Percentiles rank a stretch among this genome's conserved stretches.
These are phyloP conservation scores for Lutjanus erythropterus DNA, from an alignment of 2,113 vertebrate species.

Conservation along the genomic window DNA sequence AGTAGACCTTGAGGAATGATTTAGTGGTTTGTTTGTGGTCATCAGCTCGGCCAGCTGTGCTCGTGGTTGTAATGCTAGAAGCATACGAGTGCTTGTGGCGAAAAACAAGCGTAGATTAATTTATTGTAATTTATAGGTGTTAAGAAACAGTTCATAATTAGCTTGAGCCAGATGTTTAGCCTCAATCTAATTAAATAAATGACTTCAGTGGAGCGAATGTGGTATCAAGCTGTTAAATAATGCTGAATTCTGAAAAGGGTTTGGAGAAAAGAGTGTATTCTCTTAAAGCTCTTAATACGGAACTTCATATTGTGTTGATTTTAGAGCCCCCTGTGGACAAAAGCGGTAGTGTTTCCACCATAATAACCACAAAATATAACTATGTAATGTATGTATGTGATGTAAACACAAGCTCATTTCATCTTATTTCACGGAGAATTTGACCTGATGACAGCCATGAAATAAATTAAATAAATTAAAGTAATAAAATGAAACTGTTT, in stretches of 20 bases:
- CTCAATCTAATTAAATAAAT: conserved; percentile 17
- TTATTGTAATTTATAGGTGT: background rate
- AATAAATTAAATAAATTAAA: too few relatives aligned
- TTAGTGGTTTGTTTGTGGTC: conserved; percentile 21
- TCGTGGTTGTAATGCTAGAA: background rate
- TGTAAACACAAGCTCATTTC: too few relatives aligned
- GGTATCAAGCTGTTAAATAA: conserved; percentile 3
- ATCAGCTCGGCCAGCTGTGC: background rate
- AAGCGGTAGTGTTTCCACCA: too few relatives aligned
- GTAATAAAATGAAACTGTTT: too few relatives aligned
- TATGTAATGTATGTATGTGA: too few relatives aligned
- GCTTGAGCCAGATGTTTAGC: conserved; percentile 14
- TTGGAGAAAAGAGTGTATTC: too few relatives aligned
- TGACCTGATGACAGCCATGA: too few relatives aligned
- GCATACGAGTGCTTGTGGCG: background rate
- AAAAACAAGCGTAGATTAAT: background rate
- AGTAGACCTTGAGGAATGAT: conserved; percentile 10
- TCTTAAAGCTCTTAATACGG: too few relatives aligned
- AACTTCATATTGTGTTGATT: too few relatives aligned
- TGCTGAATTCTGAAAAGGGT: background rate
- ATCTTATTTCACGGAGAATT: too few relatives aligned
- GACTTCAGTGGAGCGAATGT: background rate
- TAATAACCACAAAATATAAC: too few relatives aligned
- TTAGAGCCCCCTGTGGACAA: too few relatives aligned
- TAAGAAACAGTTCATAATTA: conserved; percentile 5